phyloP scores from a whole-genome alignment of 2,888 invertebrate genomes.

The Diarsia rubi region DNA sequence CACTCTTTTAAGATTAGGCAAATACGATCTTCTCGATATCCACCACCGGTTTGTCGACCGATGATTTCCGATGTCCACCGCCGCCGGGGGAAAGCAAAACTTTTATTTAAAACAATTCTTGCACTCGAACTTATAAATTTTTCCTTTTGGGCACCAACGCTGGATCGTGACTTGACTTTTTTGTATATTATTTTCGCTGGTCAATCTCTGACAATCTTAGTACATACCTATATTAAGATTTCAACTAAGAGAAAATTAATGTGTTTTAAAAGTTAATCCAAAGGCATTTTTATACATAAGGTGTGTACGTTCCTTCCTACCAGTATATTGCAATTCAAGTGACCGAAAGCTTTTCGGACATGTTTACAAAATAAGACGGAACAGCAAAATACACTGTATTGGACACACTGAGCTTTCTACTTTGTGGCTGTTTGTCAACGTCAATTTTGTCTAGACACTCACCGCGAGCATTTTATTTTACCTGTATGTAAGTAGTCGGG shows the following conservation, averaged over 20 bases:
- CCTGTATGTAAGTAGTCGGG: not conserved
- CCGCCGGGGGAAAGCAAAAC: no score
- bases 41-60: no score
- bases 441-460: slow-evolving; percentile 37
- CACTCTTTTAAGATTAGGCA: no score
- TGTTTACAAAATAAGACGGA: slow-evolving; percentile 10
- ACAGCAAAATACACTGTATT: slow-evolving; percentile 2
- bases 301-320: not conserved
- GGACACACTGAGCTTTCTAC: slow-evolving; percentile 41
- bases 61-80: no score
- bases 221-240: no score
- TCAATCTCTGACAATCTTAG: no score
- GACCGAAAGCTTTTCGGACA: not conserved
- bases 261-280: not conserved
- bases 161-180: no score
- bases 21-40: no score
- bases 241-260: not conserved
- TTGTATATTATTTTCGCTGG: no score
- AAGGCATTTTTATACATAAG: not conserved
- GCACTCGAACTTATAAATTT: no score
- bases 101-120: no score
- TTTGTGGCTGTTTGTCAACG: slow-evolving; percentile 46
- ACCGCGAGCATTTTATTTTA: slow-evolving; percentile 12
- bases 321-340: not conserved
- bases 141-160: no score